A percentile compares a stretch with the other conserved stretches of the same genome.
Evolutionary conservation across 2,113 vertebrate genomes (phyloP).

Genomic region (Anguilla rostrata): DNA sequence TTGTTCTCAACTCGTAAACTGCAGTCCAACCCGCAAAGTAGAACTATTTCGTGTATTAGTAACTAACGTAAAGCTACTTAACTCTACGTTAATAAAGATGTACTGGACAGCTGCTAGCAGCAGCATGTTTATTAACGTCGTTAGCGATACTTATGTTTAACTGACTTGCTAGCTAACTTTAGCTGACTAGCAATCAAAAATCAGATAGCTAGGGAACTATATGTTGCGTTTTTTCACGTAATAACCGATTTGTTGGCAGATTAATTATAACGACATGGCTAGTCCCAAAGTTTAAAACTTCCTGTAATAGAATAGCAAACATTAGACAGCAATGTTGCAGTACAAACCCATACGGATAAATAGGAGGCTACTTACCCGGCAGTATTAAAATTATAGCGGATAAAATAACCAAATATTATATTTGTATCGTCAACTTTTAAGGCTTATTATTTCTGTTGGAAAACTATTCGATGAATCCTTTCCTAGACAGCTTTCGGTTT

Average conservation of each 20-base stretch:
- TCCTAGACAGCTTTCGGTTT: not conserved
- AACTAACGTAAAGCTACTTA: conserved; percentile 10
- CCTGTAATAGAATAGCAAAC: not conserved
- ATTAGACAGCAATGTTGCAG: not conserved
- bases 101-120: no score
- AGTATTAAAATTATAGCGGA: not conserved
- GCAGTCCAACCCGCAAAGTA: no score
- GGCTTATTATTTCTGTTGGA: not conserved
- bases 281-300: no score
- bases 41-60: no score
- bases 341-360: not conserved
- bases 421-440: not conserved
- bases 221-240: no score
- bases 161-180: not conserved
- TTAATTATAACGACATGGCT: no score
- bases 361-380: conserved; percentile 17
- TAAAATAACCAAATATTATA: not conserved
- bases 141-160: not conserved
- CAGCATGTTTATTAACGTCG: no score
- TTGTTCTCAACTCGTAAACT: no score
- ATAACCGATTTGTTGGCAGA: no score
- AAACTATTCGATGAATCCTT: not conserved
- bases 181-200: no score
- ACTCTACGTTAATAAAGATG: no score
- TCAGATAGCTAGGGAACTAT: no score